phyloP scores from a whole-genome alignment of 1,140 invertebrate species.

The Cephus cinctus region DNA sequence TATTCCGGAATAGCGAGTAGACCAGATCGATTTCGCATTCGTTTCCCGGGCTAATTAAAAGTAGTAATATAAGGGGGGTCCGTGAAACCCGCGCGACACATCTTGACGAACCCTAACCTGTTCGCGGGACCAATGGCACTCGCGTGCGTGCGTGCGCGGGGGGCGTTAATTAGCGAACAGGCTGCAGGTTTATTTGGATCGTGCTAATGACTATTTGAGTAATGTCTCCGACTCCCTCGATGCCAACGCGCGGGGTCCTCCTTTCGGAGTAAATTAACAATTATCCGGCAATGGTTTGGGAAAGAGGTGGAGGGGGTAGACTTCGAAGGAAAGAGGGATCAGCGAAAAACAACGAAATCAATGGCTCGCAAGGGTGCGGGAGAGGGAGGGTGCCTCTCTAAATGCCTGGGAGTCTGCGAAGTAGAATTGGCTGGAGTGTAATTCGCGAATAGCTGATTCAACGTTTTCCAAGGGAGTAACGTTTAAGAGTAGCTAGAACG shows the following conservation, averaged over 20 bases:
- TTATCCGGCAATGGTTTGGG: constrained; percentile 24
- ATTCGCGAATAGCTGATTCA: constrained; percentile 32
- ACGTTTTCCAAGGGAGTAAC: no score
- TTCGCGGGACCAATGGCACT: constrained; percentile 26
- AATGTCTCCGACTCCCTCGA: constrained; percentile 34
- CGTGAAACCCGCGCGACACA: constrained; percentile 11
- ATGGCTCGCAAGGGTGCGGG: neutral
- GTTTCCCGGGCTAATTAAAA: constrained; percentile 34
- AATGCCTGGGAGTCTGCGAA: neutral
- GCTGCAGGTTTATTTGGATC: constrained; percentile 42
- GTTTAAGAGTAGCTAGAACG: no score
- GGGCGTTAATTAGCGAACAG: constrained; percentile 46
- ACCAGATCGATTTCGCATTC: constrained; percentile 31
- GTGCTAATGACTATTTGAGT: constrained; percentile 51
- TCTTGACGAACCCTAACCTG: constrained; percentile 22
- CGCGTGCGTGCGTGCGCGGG: constrained; percentile 10
- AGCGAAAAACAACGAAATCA: neutral
- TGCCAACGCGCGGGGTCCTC: constrained; percentile 29
- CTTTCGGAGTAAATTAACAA: constrained; percentile 43
- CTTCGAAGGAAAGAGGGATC: neutral
- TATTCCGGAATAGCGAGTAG: constrained; percentile 24
- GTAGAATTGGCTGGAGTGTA: constrained; percentile 12
- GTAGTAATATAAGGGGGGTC: constrained; percentile 1
- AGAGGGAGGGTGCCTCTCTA: neutral
- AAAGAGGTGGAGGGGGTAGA: constrained; percentile 1